These are phyloP conservation scores for Scleropages formosus DNA, from an alignment of 2,797 vertebrate genomes.

Conservation along the genomic window DNA sequence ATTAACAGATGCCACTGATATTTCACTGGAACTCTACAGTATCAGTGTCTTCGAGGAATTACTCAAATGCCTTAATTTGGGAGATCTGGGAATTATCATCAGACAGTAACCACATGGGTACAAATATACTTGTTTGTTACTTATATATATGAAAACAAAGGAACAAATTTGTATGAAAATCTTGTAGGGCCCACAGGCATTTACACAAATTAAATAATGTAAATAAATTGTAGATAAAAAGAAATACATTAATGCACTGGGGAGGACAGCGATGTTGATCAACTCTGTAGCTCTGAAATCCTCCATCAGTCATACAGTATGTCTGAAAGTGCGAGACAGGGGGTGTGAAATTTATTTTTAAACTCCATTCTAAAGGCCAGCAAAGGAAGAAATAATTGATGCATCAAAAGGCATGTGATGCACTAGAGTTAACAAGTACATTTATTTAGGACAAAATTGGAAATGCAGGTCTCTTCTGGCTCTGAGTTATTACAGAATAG, in stretches of 20 bases:
- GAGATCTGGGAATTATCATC: too few species aligned
- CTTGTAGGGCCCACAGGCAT: too few species aligned
- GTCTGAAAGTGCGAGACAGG: conserved; percentile 39
- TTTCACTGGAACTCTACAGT: too few species aligned
- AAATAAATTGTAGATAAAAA: conserved; percentile 47
- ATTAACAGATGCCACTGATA: too few species aligned
- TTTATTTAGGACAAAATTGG: not conserved
- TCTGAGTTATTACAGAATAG: not conserved
- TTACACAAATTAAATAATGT: conserved; percentile 53
- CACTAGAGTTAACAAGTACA: conserved; percentile 5
- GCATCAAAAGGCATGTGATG: conserved; percentile 8
- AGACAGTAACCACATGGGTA: too few species aligned
- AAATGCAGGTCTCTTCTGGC: not conserved
- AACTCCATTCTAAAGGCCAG: conserved; percentile 36
- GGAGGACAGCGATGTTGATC: conserved; percentile 40
- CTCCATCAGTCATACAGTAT: conserved; percentile 13
- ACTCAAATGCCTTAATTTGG: too few species aligned
- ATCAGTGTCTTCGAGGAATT: too few species aligned
- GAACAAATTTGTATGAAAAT: too few species aligned
- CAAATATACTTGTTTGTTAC: too few species aligned
- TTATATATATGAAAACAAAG: too few species aligned
- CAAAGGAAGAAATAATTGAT: conserved; percentile 34
- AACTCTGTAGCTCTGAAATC: not conserved
- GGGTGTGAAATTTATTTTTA: conserved; percentile 51
- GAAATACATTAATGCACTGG: conserved; percentile 57